Evolutionary conservation across 2,888 invertebrate genomes (phyloP).

Genomic region (Xanthorhoe designata): DNA sequence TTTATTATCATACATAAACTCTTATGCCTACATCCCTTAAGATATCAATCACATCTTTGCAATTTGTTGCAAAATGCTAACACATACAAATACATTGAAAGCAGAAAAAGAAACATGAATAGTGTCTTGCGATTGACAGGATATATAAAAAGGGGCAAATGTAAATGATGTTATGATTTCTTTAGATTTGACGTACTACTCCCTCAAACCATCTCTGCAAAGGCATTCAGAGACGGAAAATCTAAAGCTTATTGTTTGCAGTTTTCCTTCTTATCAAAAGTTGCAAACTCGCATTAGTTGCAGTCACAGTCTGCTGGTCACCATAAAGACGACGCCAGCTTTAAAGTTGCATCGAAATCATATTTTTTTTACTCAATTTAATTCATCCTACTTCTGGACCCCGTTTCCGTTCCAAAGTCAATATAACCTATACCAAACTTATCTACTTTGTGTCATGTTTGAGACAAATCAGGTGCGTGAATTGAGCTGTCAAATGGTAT

Average conservation of each 20-base stretch:
- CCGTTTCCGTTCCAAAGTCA: too few species aligned
- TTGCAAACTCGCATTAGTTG: slow-evolving; percentile 23
- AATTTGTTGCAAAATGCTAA: too few species aligned
- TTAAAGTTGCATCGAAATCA: not conserved
- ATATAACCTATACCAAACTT: too few species aligned
- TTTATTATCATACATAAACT: too few species aligned
- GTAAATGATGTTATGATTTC: not conserved
- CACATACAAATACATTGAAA: not conserved
- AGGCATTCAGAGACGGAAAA: slow-evolving; percentile 2
- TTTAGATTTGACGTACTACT: not conserved
- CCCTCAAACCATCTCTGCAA: not conserved
- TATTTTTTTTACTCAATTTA: not conserved
- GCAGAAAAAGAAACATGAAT: not conserved
- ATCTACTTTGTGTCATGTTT: too few species aligned
- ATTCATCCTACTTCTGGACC: too few species aligned
- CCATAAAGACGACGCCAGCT: slow-evolving; percentile 7
- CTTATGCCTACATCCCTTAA: too few species aligned
- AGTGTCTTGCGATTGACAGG: not conserved
- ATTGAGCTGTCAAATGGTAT: too few species aligned
- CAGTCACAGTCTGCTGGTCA: slow-evolving; percentile 36
- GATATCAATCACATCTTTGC: too few species aligned
- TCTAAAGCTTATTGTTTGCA: slow-evolving; percentile 15
- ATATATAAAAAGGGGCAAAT: not conserved
- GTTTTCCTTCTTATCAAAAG: slow-evolving; percentile 14
- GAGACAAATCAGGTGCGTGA: too few species aligned